Conservation (phyloP, 2,797 vertebrate species). For the Phalanger gymnotis region DNA sequence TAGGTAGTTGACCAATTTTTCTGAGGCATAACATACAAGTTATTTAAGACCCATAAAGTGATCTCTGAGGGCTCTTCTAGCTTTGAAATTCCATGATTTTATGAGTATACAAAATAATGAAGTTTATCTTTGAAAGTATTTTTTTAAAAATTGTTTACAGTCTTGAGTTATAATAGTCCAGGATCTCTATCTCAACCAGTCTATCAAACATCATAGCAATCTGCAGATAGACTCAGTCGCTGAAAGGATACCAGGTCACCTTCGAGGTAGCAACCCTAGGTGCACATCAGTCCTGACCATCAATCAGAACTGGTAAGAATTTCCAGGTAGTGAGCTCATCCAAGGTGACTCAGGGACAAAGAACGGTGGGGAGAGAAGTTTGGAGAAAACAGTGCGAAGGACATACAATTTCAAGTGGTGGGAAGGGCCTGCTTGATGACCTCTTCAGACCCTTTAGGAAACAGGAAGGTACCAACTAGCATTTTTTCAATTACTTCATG, state of each 20-base stretch:
- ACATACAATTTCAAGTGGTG: not conserved
- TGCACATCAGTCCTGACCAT: not conserved
- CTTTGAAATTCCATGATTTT: not conserved
- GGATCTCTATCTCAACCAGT: not conserved
- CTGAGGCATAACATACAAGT: not conserved
- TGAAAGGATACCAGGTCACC: not conserved
- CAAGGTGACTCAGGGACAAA: not conserved
- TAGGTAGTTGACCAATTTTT: not conserved
- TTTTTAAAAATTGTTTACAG: not conserved
- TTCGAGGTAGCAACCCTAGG: slow-evolving; percentile 6
- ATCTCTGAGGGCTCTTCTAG: not conserved
- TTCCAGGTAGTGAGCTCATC: not conserved
- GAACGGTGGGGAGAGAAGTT: not conserved
- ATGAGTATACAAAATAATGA: not conserved
- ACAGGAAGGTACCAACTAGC: not conserved
- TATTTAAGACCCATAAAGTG: not conserved
- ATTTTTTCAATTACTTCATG: not conserved
- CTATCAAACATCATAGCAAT: not conserved
- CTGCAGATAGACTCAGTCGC: not conserved
- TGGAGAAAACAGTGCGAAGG: not conserved
- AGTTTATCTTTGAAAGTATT: not conserved
- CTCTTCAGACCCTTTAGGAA: not conserved
- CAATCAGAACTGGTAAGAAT: not conserved
- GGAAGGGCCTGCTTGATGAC: not conserved
- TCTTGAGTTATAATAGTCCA: not conserved